Percentiles rank a stretch among this genome's conserved stretches.
These are phyloP conservation scores for Dicrurus megarhynchus DNA, from an alignment of 2,113 vertebrate genomes.

Conservation along the genomic window DNA sequence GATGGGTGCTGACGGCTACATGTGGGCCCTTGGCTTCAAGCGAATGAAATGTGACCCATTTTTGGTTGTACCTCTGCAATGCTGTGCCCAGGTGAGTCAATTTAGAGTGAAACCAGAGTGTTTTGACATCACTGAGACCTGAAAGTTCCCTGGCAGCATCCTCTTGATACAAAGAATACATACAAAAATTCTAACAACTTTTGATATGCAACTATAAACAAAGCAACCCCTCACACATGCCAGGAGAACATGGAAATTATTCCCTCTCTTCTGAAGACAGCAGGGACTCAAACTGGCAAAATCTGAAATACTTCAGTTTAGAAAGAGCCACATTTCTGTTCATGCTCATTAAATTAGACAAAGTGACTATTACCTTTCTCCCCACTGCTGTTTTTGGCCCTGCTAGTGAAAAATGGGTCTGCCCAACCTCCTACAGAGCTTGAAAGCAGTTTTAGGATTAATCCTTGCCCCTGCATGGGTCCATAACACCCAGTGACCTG, in stretches of 20 bases:
- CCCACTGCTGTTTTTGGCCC: background rate
- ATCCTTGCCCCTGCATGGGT: background rate
- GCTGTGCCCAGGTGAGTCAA: background rate
- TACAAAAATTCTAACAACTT: background rate
- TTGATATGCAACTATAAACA: background rate
- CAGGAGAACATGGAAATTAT: background rate
- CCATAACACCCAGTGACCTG: background rate
- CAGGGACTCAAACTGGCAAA: background rate
- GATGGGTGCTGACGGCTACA: background rate
- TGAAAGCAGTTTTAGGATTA: background rate
- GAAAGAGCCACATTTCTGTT: background rate
- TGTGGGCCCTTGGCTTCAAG: background rate
- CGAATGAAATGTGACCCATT: background rate
- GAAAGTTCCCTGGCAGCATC: background rate
- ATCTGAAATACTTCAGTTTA: background rate
- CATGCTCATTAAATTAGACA: background rate
- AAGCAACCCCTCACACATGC: too few relatives aligned
- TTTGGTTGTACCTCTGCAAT: background rate
- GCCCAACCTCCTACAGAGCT: background rate
- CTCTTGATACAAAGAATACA: background rate
- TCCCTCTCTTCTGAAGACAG: background rate
- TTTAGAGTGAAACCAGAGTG: background rate
- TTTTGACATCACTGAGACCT: background rate
- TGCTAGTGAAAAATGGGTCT: background rate
- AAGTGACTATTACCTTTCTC: background rate